A percentile compares a stretch with the other conserved stretches of the same genome.
Conservation (phyloP, 1,140 invertebrate species). For the Ylistrum balloti region DNA sequence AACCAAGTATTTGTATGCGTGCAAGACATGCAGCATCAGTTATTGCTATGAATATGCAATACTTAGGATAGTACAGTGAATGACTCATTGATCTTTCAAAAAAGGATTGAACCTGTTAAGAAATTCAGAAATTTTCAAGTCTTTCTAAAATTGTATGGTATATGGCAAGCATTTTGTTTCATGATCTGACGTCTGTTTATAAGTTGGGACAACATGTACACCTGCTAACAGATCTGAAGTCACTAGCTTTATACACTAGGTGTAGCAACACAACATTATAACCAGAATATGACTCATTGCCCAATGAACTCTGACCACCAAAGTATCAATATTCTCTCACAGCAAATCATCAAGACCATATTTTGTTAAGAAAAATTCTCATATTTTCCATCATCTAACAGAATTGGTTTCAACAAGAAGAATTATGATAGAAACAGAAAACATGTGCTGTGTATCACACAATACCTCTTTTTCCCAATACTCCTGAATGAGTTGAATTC, state of each 20-base stretch:
- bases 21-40: not conserved
- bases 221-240: not conserved
- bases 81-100: not conserved
- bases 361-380: no score
- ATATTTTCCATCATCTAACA: no score
- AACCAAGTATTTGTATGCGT: not conserved
- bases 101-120: not conserved
- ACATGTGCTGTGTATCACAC: no score
- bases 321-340: not conserved
- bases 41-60: constrained; percentile 10
- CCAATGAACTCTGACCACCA: not conserved
- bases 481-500: no score
- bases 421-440: no score
- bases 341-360: no score
- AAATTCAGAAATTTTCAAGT: not conserved
- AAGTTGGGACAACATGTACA: not conserved
- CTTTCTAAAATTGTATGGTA: not conserved
- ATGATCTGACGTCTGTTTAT: not conserved
- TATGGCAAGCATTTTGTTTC: not conserved
- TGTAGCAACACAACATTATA: not conserved
- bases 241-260: not conserved
- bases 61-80: not conserved
- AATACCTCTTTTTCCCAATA: no score
- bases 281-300: constrained; percentile 33
- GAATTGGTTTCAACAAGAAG: no score